Base-by-base conservation (phyloP, 2,888 invertebrate species). In the Labia minor region DNA sequence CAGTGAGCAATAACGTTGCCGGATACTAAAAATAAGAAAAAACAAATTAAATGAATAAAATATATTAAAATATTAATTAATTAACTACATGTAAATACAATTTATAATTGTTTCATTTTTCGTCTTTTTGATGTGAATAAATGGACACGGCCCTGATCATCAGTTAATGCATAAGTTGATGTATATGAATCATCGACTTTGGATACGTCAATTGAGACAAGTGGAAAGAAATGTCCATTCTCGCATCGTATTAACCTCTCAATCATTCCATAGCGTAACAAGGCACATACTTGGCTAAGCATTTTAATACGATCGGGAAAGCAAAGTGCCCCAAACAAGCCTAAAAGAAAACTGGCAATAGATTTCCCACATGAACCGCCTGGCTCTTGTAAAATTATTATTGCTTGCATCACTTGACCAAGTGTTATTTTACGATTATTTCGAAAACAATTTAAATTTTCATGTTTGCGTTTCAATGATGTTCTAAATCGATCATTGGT, bases 1-100 rank as follows among this genome's bases (percentile, higher is more conserved):
- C 97, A n/a, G 97, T 97, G 72, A 95, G 80, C 69, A 98, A 83
- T 70, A 99, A 81, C 19, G 89, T 89, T 18, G 96, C 88, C 4
- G 98, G 98, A 83, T 96, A 98, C 78, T 95, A 87, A 10, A 71
- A 72, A n/a, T 66, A 61, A 64, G 49, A 19, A 65, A 65, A 68
- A 67, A 26, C 19, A 66, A 49, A 20, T 2, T 61, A 19, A 63
- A n/a, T n/a, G n/a, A 6, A 26, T 26, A 26, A 26, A 26, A 26
- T 26, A 6, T 26, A 26, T n/a, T n/a, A n/a, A n/a, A n/a, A n/a
- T n/a, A n/a, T n/a, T n/a, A n/a, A n/a, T n/a, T n/a, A n/a, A n/a
- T n/a, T n/a, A n/a, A n/a, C n/a, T n/a, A n/a, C n/a, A n/a, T n/a
- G n/a, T n/a, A n/a, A n/a, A n/a, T n/a, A n/a, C n/a, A n/a, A n/a